A percentile compares a stretch with the other conserved stretches of the same genome.
phyloP scores from a whole-genome alignment of 2,888 invertebrate species.

The Proisotoma minuta region DNA sequence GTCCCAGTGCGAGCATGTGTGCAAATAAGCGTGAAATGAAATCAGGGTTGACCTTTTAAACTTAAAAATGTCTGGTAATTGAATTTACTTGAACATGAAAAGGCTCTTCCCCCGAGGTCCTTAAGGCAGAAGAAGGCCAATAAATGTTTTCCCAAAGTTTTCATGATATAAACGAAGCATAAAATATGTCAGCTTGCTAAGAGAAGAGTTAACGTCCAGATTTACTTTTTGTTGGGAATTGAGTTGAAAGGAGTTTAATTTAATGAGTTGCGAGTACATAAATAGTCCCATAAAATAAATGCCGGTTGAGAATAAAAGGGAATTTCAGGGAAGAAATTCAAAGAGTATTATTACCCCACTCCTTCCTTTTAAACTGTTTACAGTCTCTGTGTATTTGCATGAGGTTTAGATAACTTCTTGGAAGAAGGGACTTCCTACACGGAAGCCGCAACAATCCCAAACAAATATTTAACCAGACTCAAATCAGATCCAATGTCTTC shows the following conservation, averaged over 20 bases:
- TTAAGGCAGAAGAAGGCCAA: background rate
- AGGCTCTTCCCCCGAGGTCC: background rate
- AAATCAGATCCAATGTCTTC: too few relatives aligned
- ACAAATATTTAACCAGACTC: too few relatives aligned
- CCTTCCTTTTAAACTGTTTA: too few relatives aligned
- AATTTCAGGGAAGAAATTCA: too few relatives aligned
- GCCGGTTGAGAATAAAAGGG: too few relatives aligned
- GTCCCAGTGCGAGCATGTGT: too few relatives aligned
- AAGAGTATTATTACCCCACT: too few relatives aligned
- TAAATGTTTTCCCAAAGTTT: background rate
- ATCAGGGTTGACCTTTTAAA: slow-evolving; percentile 3
- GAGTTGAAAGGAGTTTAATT: background rate
- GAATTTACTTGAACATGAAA: slow-evolving; percentile 6
- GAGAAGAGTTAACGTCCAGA: background rate
- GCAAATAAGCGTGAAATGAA: too few relatives aligned
- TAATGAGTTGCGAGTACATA: background rate
- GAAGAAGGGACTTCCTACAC: too few relatives aligned
- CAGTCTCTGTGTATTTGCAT: too few relatives aligned
- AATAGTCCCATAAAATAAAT: background rate
- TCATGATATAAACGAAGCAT: background rate
- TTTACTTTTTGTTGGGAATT: background rate
- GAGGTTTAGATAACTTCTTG: too few relatives aligned
- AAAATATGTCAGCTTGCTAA: background rate
- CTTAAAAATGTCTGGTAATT: slow-evolving; percentile 2
- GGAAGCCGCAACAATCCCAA: too few relatives aligned